Evolutionary conservation across 2,797 vertebrate genomes (phyloP).

Genomic region (Ctenopoma kingsleyae): DNA sequence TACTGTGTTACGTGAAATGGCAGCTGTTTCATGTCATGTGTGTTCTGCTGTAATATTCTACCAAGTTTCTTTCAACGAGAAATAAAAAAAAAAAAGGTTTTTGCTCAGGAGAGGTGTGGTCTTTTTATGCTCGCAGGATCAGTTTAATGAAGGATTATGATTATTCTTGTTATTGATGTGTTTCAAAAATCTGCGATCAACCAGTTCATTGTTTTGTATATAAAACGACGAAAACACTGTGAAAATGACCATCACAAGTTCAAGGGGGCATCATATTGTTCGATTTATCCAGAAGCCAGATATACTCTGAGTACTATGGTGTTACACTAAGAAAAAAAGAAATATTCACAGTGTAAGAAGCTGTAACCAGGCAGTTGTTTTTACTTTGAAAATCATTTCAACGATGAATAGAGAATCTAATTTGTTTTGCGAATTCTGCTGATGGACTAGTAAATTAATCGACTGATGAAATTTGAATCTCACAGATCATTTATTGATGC

Average conservation of each 20-base stretch:
- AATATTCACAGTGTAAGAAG: background rate
- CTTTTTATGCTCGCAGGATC: constrained; percentile 30
- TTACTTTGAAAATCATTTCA: background rate
- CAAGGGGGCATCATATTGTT: background rate
- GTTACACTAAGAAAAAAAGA: background rate
- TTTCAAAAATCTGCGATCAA: background rate
- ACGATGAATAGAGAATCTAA: no score
- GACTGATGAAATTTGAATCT: background rate
- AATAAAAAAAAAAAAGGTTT: constrained; percentile 84
- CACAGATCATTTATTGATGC: background rate
- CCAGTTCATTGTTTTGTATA: background rate
- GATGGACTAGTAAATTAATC: no score
- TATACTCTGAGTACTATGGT: background rate
- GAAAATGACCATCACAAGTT: background rate
- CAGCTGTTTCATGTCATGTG: constrained; percentile 95
- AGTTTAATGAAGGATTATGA: no score
- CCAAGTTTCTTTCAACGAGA: constrained; percentile 85
- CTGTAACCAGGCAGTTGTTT: background rate
- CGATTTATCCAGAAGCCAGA: background rate
- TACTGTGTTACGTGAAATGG: constrained; percentile 97
- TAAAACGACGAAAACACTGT: no score
- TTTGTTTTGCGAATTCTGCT: no score
- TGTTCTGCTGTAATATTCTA: constrained; percentile 95
- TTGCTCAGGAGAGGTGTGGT: constrained; percentile 81
- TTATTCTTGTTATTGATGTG: no score